These are phyloP conservation scores for Parelbella ahira DNA, from an alignment of 2,888 invertebrate genomes.

Conservation along the genomic window DNA sequence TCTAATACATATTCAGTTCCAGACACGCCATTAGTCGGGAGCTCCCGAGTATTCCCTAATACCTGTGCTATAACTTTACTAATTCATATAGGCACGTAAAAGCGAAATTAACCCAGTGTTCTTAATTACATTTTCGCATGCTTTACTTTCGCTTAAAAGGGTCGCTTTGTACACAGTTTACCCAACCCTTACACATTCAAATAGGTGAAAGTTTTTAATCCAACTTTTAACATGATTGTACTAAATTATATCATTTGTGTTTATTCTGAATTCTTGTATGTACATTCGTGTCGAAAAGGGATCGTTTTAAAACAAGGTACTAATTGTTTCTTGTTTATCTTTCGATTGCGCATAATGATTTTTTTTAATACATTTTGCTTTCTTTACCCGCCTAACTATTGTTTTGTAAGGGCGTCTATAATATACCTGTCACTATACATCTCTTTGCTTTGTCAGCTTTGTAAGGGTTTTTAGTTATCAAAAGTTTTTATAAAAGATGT, in stretches of 20 bases:
- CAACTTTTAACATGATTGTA: slow-evolving; percentile 8
- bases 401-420: too few species aligned
- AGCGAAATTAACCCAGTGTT: slow-evolving; percentile 72
- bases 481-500: too few species aligned
- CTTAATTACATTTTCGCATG: slow-evolving; percentile 79
- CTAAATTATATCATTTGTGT: too few species aligned
- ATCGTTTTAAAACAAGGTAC: too few species aligned
- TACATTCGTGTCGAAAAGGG: too few species aligned
- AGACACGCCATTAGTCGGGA: slow-evolving; percentile 42
- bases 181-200: slow-evolving; percentile 41
- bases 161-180: slow-evolving; percentile 62
- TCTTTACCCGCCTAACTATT: too few species aligned
- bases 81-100: slow-evolving; percentile 74
- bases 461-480: too few species aligned
- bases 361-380: too few species aligned
- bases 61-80: slow-evolving; percentile 55
- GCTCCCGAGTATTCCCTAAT: slow-evolving; percentile 42
- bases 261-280: slow-evolving; percentile 1
- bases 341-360: too few species aligned
- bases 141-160: slow-evolving; percentile 71
- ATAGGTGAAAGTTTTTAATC: slow-evolving; percentile 44
- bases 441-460: too few species aligned
- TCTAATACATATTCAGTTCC: slow-evolving; percentile 30
- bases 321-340: too few species aligned
- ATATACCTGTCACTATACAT: too few species aligned